Evolutionary conservation across 2,888 invertebrate genomes (phyloP).

Genomic region (Urechis unicinctus): DNA sequence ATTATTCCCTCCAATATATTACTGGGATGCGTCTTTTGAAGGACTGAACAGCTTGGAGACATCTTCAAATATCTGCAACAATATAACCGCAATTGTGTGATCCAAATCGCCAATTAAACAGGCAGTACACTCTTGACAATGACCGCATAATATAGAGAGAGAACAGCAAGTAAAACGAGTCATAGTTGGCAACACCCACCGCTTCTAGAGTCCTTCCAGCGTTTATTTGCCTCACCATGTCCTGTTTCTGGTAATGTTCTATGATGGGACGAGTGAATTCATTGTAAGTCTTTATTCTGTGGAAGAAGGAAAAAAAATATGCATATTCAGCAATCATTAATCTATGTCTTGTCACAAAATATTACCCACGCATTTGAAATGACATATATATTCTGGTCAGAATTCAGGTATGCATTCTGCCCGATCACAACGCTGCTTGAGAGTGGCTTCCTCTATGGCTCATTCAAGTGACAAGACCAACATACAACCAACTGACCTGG

Average conservation of each 20-base stretch:
- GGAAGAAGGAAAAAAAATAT: conserved; percentile 2
- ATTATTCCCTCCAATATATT: too few species aligned
- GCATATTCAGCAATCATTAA: background rate
- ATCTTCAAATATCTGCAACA: conserved; percentile 15
- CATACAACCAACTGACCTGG: conserved; percentile 61
- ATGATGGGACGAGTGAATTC: conserved; percentile 87
- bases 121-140: background rate
- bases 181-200: conserved; percentile 7
- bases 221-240: conserved; percentile 70
- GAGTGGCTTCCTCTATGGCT: too few species aligned
- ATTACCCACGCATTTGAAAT: too few species aligned
- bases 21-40: conserved; percentile 5
- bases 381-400: too few species aligned
- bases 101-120: background rate
- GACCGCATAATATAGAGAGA: background rate
- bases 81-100: background rate
- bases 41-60: conserved; percentile 13
- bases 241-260: conserved; percentile 66
- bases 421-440: too few species aligned
- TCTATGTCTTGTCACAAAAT: too few species aligned
- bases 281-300: conserved; percentile 70
- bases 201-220: conserved; percentile 49
- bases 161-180: background rate
- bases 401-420: too few species aligned
- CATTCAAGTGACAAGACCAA: too few species aligned